phyloP scores from a whole-genome alignment of 2,797 vertebrate genomes.

The Phalanger gymnotis region DNA sequence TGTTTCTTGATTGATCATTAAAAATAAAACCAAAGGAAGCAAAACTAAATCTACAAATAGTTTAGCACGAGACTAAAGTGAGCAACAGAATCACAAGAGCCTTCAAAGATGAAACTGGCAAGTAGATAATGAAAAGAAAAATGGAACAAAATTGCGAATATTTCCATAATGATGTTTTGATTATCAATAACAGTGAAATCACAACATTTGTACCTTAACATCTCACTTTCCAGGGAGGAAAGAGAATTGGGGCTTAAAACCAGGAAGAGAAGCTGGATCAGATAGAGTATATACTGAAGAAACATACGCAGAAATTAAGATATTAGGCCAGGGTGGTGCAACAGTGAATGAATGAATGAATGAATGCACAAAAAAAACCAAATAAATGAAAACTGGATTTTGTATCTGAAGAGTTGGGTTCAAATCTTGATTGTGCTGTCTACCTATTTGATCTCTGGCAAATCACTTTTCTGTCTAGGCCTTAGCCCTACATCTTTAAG shows the following conservation, averaged over 20 bases:
- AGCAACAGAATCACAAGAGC: background rate
- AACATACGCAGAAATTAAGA: background rate
- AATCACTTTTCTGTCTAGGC: background rate
- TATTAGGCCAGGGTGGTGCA: background rate
- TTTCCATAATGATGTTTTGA: background rate
- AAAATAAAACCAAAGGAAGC: background rate
- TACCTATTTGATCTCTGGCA: background rate
- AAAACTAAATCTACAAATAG: background rate
- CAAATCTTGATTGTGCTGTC: background rate
- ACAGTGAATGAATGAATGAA: background rate
- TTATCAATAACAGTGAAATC: background rate
- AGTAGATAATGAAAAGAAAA: background rate
- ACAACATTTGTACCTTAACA: background rate
- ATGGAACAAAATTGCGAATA: background rate
- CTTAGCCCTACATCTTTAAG: background rate
- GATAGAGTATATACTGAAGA: background rate
- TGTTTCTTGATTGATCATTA: background rate
- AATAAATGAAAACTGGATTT: background rate
- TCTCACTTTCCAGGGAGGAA: background rate
- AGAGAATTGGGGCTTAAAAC: background rate
- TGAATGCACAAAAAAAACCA: background rate
- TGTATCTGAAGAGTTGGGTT: background rate
- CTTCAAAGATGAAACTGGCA: background rate
- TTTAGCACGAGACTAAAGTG: background rate
- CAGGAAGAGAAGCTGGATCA: background rate